Evolutionary conservation across 2,113 vertebrate species (phyloP).

Genomic region (Neomonachus schauinslandi): DNA sequence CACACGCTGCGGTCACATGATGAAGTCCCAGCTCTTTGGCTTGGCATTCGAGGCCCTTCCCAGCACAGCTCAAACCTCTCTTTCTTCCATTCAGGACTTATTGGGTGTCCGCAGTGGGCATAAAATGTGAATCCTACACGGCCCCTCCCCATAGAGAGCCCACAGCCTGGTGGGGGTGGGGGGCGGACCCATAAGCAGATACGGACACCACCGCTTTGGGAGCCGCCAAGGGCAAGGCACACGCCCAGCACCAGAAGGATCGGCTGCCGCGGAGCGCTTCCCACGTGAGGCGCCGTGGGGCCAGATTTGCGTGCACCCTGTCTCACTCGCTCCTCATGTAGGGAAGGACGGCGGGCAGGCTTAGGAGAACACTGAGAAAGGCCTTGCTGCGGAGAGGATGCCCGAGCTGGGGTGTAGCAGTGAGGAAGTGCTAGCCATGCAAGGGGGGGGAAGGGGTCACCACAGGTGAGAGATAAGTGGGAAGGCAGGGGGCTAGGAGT

Average conservation of each 20-base stretch:
- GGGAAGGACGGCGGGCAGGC: neutral
- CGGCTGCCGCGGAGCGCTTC: accelerated
- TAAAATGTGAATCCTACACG: accelerated
- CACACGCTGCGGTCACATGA: accelerated
- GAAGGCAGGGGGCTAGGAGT: neutral
- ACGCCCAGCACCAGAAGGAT: accelerated
- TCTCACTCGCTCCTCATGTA: accelerated
- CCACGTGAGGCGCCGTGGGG: accelerated
- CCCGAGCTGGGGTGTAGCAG: neutral
- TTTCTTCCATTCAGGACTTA: neutral
- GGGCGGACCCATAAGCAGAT: neutral
- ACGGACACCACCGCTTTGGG: accelerated
- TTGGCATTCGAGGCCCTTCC: neutral
- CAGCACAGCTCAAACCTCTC: neutral
- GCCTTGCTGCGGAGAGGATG: neutral
- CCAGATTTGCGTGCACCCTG: neutral
- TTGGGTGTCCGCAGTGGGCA: neutral
- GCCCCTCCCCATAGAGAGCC: neutral
- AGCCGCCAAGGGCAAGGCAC: accelerated
- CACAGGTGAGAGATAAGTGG: no score
- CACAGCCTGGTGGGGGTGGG: accelerated
- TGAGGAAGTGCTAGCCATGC: neutral
- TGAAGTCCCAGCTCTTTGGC: neutral
- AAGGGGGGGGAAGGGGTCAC: neutral
- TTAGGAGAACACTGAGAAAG: neutral